A percentile compares a stretch with the other conserved stretches of the same genome.
These are phyloP conservation scores for Sitobion miscanthi DNA, from an alignment of 1,140 invertebrate species.

Conservation along the genomic window DNA sequence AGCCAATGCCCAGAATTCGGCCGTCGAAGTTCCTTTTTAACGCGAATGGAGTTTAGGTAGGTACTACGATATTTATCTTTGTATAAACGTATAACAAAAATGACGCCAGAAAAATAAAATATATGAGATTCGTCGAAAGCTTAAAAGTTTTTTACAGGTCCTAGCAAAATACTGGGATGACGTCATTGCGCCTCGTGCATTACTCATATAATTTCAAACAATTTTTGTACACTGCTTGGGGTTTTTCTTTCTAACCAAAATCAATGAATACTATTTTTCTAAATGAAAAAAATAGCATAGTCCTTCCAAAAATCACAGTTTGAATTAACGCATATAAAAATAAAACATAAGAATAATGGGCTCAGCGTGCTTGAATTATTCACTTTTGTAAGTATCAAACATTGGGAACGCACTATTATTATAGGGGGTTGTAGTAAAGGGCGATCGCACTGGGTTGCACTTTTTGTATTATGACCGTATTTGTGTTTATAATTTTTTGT, in stretches of 20 bases:
- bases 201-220: not conserved
- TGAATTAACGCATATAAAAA: no score
- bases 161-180: not conserved
- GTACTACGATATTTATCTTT: no score
- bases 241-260: no score
- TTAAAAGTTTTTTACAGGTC: not conserved
- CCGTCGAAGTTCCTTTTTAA: no score
- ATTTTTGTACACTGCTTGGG: not conserved
- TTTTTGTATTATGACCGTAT: not conserved
- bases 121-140: not conserved
- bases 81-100: no score
- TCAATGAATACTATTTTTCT: not conserved
- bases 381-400: not conserved
- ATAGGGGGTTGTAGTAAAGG: no score
- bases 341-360: not conserved
- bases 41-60: no score
- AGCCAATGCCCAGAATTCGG: no score
- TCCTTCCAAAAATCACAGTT: not conserved
- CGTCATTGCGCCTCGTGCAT: not conserved
- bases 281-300: not conserved
- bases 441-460: no score
- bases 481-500: not conserved
- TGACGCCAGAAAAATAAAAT: no score
- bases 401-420: no score
- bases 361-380: not conserved